Evolutionary conservation across 2,113 vertebrate species (phyloP), one percentile per base, ranked within the genome.

Genomic region (Carassius auratus): DNA sequence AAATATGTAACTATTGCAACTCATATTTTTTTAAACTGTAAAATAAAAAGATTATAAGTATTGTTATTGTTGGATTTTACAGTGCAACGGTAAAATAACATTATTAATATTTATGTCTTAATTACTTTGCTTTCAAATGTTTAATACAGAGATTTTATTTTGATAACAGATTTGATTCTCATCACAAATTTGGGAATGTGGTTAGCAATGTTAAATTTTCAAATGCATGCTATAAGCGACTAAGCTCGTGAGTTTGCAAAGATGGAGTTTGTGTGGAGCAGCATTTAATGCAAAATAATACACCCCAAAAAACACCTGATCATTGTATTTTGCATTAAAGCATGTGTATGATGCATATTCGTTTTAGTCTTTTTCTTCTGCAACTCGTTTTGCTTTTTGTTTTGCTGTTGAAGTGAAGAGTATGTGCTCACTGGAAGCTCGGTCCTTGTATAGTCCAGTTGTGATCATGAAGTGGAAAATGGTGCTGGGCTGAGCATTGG

Each of bases 401-500:
- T 33, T 68, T 33, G 30, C 33, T 68, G 30, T 17, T 17, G 7
- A 68, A 68, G 30, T 33, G 14, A 33, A 68, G 6, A 68, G 26
- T 68, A 15, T 81, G 30, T 17, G 21, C 98, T 97, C 91, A 99
- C 97, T 95, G 93, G 96, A 95, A 78, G 95, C 91, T 89, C 96
- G 95, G 86, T 98, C 96, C 92, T 96, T 97, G 88, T 96, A 96
- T 92, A 99, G 94, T 75, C 96, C 97, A 75, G 95, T 93, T 76
- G 97, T 98, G 91, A 99, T 93, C 98, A 99, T 99, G 93, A 99
- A 97, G 93, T 95, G 98, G 91, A 98, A 98, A 90, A 97, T 91
- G 14, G 90, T 86, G 21, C 91, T 81, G 68, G 92, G 90, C 76
- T 92, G 92, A 36, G 90, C 84, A 85, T 92, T 91, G 3, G 86